Evolutionary conservation across 37 sponge, comb jelly and placozoan genomes (phyloP).

Genomic region (Ianthella basta): DNA sequence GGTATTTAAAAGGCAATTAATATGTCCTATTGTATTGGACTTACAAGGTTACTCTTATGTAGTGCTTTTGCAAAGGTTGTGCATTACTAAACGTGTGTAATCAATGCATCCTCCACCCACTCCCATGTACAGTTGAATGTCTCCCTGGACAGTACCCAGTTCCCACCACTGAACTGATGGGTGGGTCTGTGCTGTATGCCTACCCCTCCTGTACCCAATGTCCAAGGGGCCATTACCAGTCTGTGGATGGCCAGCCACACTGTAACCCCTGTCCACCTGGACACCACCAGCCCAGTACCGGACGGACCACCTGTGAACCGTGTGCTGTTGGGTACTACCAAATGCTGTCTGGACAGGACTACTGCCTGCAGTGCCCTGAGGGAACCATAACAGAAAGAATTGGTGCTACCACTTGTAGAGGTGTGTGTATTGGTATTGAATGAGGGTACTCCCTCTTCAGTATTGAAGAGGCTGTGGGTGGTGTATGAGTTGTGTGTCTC

Average conservation of each 20-base stretch:
- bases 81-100: too few species aligned
- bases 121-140: conserved; percentile 22
- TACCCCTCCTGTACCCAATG: conserved; percentile 13
- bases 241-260: neutral
- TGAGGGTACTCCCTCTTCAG: too few species aligned
- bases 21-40: too few species aligned
- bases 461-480: too few species aligned
- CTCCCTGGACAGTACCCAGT: conserved; percentile 7
- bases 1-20: too few species aligned
- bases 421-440: too few species aligned
- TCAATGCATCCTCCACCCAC: too few species aligned
- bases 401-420: neutral
- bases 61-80: too few species aligned
- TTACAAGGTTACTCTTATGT: too few species aligned
- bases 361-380: neutral
- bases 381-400: neutral
- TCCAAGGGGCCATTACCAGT: conserved; percentile 10
- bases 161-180: neutral
- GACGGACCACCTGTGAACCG: neutral
- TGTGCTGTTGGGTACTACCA: conserved; percentile 12
- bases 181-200: conserved; percentile 9
- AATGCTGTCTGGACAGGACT: neutral
- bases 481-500: too few species aligned
- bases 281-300: neutral
- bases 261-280: conserved; percentile 16